Percentiles rank a stretch among this genome's conserved stretches.
These are phyloP conservation scores for Elysia crispata DNA, from an alignment of 2,888 invertebrate species.

Conservation along the genomic window DNA sequence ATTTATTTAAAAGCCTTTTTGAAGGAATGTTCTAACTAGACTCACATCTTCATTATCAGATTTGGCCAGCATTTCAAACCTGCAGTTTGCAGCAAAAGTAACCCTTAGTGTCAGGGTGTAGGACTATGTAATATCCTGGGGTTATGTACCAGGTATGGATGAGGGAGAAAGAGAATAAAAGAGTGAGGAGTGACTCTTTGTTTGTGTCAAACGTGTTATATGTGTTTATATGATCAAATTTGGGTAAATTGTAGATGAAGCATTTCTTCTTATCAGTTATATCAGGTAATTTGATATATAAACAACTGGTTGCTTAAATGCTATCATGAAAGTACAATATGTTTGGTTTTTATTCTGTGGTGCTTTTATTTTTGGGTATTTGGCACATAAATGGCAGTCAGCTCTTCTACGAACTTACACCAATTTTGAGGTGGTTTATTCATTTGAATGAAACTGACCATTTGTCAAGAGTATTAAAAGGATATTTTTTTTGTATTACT, in stretches of 20 bases:
- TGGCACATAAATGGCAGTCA: too few species aligned
- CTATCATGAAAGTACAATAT: background rate
- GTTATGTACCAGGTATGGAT: constrained; percentile 47
- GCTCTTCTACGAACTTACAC: too few species aligned
- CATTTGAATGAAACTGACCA: too few species aligned
- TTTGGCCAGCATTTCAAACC: background rate
- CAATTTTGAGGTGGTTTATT: too few species aligned
- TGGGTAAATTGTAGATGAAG: too few species aligned
- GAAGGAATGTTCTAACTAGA: background rate
- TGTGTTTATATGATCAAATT: constrained; percentile 38
- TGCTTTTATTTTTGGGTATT: too few species aligned
- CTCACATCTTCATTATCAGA: background rate
- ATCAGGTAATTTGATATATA: too few species aligned
- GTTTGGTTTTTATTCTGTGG: too few species aligned
- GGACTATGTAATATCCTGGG: constrained; percentile 71
- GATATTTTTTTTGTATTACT: too few species aligned
- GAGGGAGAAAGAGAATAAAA: constrained; percentile 16
- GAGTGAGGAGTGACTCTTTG: constrained; percentile 43
- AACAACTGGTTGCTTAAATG: background rate
- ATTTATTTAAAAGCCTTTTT: background rate
- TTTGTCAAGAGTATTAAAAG: too few species aligned
- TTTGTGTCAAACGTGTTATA: constrained; percentile 39
- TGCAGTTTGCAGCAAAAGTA: background rate
- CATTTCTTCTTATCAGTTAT: too few species aligned
- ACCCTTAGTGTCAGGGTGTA: constrained; percentile 53